Percentiles rank a stretch among this genome's conserved stretches.
These are phyloP conservation scores for Anhinga rufa DNA, from an alignment of 2,113 vertebrate genomes.

Conservation along the genomic window DNA sequence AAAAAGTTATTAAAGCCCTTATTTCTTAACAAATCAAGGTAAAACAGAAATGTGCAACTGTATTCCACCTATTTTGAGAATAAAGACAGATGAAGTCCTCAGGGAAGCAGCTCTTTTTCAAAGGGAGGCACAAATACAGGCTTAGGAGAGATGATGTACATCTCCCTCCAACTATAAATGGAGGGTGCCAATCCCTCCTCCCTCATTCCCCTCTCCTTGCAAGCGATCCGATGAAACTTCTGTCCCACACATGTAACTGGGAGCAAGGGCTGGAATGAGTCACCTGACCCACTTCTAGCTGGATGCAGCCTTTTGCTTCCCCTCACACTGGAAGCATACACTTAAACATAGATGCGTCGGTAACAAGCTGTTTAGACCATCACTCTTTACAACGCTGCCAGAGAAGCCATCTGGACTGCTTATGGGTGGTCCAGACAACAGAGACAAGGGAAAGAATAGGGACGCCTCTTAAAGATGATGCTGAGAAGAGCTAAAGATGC, in stretches of 20 bases:
- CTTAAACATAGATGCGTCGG: background rate
- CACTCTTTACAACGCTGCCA: background rate
- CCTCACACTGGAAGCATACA: background rate
- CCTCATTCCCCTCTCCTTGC: background rate
- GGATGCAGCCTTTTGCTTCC: background rate
- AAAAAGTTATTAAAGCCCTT: background rate
- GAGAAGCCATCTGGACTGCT: constrained; percentile 35
- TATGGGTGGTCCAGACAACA: constrained; percentile 38
- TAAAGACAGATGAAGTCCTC: background rate
- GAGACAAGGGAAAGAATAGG: background rate
- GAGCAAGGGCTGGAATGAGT: background rate
- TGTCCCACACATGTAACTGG: background rate
- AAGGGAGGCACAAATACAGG: background rate
- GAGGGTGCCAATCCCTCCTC: background rate
- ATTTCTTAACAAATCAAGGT: background rate
- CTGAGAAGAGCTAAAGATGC: background rate
- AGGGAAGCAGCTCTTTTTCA: background rate
- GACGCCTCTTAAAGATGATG: background rate
- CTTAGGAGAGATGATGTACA: background rate
- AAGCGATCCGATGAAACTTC: background rate
- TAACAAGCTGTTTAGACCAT: constrained; percentile 28
- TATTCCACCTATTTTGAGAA: background rate
- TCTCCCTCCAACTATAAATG: background rate
- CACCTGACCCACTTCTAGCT: constrained; percentile 47
- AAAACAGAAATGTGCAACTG: background rate